Percentiles rank a stretch among this genome's conserved stretches.
Conservation (phyloP, 2,888 invertebrate genomes). For the Drosophila pullipes region DNA sequence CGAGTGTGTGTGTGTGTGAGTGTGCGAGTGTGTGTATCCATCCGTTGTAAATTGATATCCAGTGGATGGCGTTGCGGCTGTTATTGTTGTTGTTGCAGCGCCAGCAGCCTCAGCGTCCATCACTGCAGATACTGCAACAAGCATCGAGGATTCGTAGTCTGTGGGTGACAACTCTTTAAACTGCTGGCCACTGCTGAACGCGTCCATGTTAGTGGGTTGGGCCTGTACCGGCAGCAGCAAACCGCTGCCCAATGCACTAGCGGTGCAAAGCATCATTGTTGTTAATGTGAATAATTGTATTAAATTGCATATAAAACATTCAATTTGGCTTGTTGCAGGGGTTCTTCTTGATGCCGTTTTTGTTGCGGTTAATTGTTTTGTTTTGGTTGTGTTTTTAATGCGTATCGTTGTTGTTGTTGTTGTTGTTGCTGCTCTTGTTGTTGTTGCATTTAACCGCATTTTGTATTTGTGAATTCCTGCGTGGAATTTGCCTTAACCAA, state of each 20-base stretch:
- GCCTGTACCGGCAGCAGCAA: constrained; percentile 34
- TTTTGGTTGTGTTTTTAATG: constrained; percentile 19
- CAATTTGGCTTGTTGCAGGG: constrained; percentile 34
- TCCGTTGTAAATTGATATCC: constrained; percentile 48
- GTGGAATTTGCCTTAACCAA: constrained; percentile 71
- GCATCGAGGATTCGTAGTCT: constrained; percentile 27
- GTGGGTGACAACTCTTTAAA: constrained; percentile 25
- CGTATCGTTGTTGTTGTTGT: constrained; percentile 1
- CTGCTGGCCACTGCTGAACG: constrained; percentile 35
- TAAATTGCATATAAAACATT: constrained; percentile 56
- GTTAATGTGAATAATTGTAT: constrained; percentile 63
- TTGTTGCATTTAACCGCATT: constrained; percentile 77
- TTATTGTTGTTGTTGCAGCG: constrained; percentile 5
- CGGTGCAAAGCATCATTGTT: constrained; percentile 57
- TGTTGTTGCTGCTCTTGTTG: constrained; percentile 48
- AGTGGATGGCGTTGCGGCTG: constrained; percentile 18
- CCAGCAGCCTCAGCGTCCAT: constrained; percentile 13
- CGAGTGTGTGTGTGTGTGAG: constrained; percentile 5
- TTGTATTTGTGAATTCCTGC: constrained; percentile 68
- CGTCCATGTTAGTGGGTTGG: constrained; percentile 14
- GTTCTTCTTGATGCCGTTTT: constrained; percentile 8
- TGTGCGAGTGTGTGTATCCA: constrained; percentile 13
- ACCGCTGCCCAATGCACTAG: constrained; percentile 40
- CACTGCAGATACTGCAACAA: constrained; percentile 29
- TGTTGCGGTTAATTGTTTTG: constrained; percentile 36